Percentiles rank a stretch among this genome's conserved stretches.
Evolutionary conservation across 2,888 invertebrate genomes (phyloP).

Genomic region (Trissonchulus latispiculum): DNA sequence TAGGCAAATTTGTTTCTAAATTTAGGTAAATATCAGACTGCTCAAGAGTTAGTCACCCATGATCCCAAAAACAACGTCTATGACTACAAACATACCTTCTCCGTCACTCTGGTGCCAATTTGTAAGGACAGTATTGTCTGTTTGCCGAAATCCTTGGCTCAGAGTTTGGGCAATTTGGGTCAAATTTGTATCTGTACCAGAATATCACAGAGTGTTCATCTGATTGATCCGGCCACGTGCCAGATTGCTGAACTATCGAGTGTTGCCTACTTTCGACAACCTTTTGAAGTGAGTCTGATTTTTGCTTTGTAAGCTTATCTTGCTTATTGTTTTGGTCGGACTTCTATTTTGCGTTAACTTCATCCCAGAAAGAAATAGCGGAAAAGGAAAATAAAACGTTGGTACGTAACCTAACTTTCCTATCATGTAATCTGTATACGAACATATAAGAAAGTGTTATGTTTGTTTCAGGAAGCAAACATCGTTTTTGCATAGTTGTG

Average conservation of each 20-base stretch:
- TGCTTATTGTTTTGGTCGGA: too few species aligned
- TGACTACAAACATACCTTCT: conserved; percentile 82
- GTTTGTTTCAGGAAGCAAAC: too few species aligned
- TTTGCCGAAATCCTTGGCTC: conserved; percentile 70
- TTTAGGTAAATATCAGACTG: conserved; percentile 54
- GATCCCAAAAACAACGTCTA: conserved; percentile 91
- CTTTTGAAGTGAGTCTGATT: conserved; percentile 61
- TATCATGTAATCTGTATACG: too few species aligned
- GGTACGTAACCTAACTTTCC: too few species aligned
- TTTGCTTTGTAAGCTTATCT: too few species aligned
- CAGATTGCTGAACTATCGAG: conserved; percentile 66
- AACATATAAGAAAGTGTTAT: too few species aligned
- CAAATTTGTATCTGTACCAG: conserved; percentile 75
- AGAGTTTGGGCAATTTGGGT: conserved; percentile 73
- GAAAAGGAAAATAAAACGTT: too few species aligned
- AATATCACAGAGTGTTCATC: conserved; percentile 75
- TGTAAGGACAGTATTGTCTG: conserved; percentile 76
- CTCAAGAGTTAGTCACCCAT: conserved; percentile 89
- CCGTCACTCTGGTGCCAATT: conserved; percentile 87
- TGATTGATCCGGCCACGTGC: conserved; percentile 69
- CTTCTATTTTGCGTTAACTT: too few species aligned
- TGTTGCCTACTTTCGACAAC: conserved; percentile 69
- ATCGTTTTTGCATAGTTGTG: too few species aligned
- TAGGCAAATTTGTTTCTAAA: too few species aligned
- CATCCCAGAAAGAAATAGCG: too few species aligned